Conservation (phyloP, 2,113 vertebrate species). For the Takifugu bimaculatus region DNA sequence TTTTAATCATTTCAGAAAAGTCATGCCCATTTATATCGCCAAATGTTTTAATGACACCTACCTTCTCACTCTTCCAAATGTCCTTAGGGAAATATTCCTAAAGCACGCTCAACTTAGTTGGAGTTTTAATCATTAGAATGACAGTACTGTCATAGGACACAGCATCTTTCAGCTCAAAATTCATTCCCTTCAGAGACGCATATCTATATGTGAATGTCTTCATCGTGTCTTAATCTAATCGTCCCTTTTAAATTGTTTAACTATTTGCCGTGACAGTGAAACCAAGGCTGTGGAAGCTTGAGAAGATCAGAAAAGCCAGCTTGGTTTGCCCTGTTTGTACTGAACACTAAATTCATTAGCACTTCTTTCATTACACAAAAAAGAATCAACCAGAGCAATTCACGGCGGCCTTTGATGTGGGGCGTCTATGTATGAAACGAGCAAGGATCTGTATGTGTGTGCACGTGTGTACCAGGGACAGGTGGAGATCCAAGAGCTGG, state of each 20-base stretch:
- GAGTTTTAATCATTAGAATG: too few relatives aligned
- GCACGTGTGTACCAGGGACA: slow-evolving; percentile 33
- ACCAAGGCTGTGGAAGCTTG: slow-evolving; percentile 26
- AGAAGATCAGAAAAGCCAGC: slow-evolving; percentile 54
- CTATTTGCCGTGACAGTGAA: slow-evolving; percentile 26
- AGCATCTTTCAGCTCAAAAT: neutral
- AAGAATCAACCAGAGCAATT: slow-evolving; percentile 53
- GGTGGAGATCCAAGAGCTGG: slow-evolving; percentile 51
- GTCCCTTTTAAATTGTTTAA: slow-evolving; percentile 20
- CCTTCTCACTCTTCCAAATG: too few relatives aligned
- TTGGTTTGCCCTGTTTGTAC: slow-evolving; percentile 62
- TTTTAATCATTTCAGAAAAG: too few relatives aligned
- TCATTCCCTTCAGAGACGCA: slow-evolving; percentile 4
- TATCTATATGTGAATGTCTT: slow-evolving; percentile 11
- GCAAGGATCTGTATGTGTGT: slow-evolving; percentile 17
- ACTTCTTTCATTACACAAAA: slow-evolving; percentile 53
- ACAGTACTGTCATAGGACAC: neutral
- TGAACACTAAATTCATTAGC: slow-evolving; percentile 60
- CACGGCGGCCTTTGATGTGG: slow-evolving; percentile 58
- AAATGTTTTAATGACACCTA: too few relatives aligned
- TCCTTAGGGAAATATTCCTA: too few relatives aligned
- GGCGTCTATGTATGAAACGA: slow-evolving; percentile 32
- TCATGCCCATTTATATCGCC: too few relatives aligned
- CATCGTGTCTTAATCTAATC: slow-evolving; percentile 40
- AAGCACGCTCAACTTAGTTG: too few relatives aligned